Evolutionary conservation across 2,113 vertebrate genomes (phyloP), one percentile per base, ranked within the genome.

Genomic region (Apus apus): DNA sequence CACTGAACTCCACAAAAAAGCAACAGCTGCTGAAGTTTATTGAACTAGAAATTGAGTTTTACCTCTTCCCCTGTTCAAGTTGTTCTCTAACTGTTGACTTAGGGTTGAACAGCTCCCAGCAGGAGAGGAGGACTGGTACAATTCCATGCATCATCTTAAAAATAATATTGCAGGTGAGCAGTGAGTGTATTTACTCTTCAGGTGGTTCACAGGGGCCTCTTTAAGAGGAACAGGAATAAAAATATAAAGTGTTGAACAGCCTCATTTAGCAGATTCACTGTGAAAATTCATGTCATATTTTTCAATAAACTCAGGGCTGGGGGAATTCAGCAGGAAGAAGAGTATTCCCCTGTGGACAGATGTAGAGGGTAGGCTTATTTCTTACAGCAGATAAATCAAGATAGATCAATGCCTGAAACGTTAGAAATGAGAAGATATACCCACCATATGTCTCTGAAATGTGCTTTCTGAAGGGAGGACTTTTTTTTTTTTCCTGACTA

Each of bases 281-380:
- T 97, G 97, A 97, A 96, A 83, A 92, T 73, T n/a, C 32, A 38
- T 11, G 12, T 48, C 46, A 15, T 48, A 7, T 74, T 88, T 84
- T 71, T 90, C 85, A 91, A 1, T 94, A 85, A 95, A 82, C 95
- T 96, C 77, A 95, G 91, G 94, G 87, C 66, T 91, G 72, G 95
- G 90, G 85, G 81, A 86, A 57, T 68, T 29, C 0, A 86, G 50
- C 61, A 82, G 74, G 57, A 71, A n/a, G 48, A 27, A 29, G 50
- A 50, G 3, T 11, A 61, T 83, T 92, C 75, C 87, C 91, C 93
- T 83, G 5, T 5, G 48, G 75, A 20, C 19, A 70, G 60, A 57
- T 58, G 30, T 45, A 54, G 70, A 76, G 36, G 51, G 50, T 6
- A 62, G 36, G 60, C 38, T 82, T 27, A 5, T 32, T 58, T 82